Percentiles rank a stretch among this genome's conserved stretches.
Evolutionary conservation across 2,797 vertebrate genomes (phyloP).

Genomic region (Falco rusticolus): DNA sequence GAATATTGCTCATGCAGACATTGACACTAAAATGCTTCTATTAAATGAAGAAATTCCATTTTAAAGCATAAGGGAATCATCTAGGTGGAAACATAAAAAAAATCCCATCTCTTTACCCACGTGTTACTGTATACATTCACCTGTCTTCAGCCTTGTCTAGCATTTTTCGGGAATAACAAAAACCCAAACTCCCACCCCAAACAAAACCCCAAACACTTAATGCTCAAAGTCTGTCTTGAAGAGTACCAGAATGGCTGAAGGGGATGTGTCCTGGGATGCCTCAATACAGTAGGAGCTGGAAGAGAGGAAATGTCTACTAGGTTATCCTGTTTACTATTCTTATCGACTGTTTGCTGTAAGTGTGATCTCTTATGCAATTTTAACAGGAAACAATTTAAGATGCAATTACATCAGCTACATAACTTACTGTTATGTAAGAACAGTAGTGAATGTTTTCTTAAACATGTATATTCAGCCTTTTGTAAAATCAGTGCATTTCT

Average conservation of each 20-base stretch:
- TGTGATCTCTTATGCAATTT: neutral
- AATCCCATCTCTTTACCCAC: neutral
- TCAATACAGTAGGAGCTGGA: neutral
- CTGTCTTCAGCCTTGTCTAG: neutral
- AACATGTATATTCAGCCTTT: neutral
- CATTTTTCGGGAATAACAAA: neutral
- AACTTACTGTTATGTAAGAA: neutral
- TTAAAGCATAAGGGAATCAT: neutral
- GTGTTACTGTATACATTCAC: neutral
- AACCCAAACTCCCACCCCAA: neutral
- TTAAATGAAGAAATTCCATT: neutral
- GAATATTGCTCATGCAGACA: neutral
- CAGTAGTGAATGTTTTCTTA: neutral
- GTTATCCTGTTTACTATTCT: neutral
- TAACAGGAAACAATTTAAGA: neutral
- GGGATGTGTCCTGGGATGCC: neutral
- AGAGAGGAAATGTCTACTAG: neutral
- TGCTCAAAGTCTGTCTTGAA: neutral
- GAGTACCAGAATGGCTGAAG: neutral
- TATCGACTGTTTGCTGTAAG: neutral
- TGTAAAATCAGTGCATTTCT: conserved; percentile 29
- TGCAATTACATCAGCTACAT: neutral
- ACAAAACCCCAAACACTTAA: neutral
- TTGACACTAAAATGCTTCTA: neutral
- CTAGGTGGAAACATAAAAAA: neutral